Evolutionary conservation across 2,113 vertebrate genomes (phyloP), one percentile per base, ranked within the genome.

Genomic region (Orycteropus afer): DNA sequence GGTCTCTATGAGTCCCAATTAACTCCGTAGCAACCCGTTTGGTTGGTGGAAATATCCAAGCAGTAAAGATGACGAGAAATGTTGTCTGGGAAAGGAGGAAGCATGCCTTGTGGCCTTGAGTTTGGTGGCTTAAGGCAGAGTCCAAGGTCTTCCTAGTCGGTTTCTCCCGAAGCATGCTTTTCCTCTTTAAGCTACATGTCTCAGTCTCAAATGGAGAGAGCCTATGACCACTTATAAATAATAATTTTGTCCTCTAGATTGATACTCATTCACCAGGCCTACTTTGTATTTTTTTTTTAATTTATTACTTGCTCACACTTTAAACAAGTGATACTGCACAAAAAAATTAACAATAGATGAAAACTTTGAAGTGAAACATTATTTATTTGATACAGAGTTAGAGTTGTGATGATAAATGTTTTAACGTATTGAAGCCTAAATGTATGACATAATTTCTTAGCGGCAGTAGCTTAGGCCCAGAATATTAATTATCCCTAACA

Each of bases 331-430:
- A 40, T 78, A 86, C 34, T 83, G 12, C 53, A 79, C 67, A n/a
- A 85, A 32, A n/a, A 71, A 86, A 76, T 45, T 7, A 29, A 86
- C 45, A 93, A 47, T 40, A 78, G 37, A 49, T 53, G n/a, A 76
- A 91, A 86, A 88, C n/a, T 76, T 91, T 89, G 23, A 80, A 67
- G 57, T 27, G 25, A 83, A 92, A 88, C 37, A 57, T 45, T 77
- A 67, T 34, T 85, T n/a, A n/a, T n/a, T 79, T 91, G 45, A 45
- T 40, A 89, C 2, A 63, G n/a, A 83, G 1, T 59, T 34, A 45
- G 6, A 13, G 5, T 5, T 45, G 34, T 80, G 34, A 63, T 88
- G 2, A 47, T 77, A 17, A 71, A 71, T 51, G 65, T 59, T 86
- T 91, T 8, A 57, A 45, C 47, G 76, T 67, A 40, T 27, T 93